A percentile compares a stretch with the other conserved stretches of the same genome.
These are phyloP conservation scores for Phoebastria nigripes DNA, from an alignment of 2,797 vertebrate species.

Conservation along the genomic window DNA sequence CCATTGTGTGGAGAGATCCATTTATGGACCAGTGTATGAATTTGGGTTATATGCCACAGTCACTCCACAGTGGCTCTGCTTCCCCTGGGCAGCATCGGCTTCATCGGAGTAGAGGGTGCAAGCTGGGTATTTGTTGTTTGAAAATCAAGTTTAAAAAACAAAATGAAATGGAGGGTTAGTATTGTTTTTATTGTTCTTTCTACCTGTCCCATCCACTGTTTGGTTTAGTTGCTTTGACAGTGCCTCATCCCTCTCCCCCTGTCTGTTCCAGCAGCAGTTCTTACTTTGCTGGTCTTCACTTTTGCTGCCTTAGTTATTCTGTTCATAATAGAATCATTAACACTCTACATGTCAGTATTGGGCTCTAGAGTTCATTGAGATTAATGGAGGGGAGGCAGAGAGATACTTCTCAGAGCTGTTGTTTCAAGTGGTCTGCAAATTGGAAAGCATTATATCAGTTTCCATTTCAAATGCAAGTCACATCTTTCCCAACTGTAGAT, in stretches of 20 bases:
- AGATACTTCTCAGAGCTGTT: slow-evolving; percentile 41
- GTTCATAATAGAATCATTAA: slow-evolving; percentile 57
- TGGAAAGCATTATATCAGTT: slow-evolving; percentile 35
- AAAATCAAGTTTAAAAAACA: not conserved
- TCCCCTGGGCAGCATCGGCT: not conserved
- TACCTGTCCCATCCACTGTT: not conserved
- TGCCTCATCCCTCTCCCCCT: not conserved
- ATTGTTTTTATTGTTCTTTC: not conserved
- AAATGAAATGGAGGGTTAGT: not conserved
- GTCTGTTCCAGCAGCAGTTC: not conserved
- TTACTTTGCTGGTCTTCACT: not conserved
- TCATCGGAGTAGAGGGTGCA: not conserved
- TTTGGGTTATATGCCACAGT: not conserved
- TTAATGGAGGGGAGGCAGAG: slow-evolving; percentile 46
- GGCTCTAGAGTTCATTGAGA: slow-evolving; percentile 58
- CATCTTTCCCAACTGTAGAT: slow-evolving; percentile 11
- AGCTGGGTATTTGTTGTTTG: not conserved
- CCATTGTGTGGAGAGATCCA: not conserved
- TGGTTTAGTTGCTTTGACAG: not conserved
- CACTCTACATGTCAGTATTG: slow-evolving; percentile 3
- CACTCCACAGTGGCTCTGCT: not conserved
- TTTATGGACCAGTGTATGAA: not conserved
- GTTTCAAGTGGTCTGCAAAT: slow-evolving; percentile 57
- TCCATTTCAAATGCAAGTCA: slow-evolving; percentile 37
- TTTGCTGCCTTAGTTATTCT: slow-evolving; percentile 31